Evolutionary conservation across 2,113 vertebrate species (phyloP).

Genomic region (Platysternon megacephalum): DNA sequence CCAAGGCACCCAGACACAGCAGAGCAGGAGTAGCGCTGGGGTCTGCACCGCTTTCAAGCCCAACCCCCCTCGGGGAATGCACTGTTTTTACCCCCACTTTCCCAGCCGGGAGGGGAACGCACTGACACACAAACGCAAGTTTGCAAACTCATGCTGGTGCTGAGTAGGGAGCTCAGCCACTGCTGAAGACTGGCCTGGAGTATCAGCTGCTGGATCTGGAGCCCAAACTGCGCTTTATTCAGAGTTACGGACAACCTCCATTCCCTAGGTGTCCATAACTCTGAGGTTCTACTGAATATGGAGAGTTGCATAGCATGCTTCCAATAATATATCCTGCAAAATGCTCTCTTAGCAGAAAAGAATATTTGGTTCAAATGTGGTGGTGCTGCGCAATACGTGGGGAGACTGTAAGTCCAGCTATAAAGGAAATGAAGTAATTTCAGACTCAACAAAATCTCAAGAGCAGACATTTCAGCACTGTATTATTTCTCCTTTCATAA

Average conservation of each 20-base stretch:
- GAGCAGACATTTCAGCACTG: constrained; percentile 33
- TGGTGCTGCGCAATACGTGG: constrained; percentile 7
- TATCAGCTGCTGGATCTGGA: too few species aligned
- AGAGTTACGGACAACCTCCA: too few species aligned
- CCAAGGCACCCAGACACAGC: too few species aligned
- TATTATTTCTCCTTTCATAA: constrained; percentile 59
- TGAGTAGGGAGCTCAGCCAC: too few species aligned
- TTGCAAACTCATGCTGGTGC: too few species aligned
- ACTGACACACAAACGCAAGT: background rate
- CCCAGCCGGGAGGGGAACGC: background rate
- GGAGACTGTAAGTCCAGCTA: constrained; percentile 50
- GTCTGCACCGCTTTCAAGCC: background rate
- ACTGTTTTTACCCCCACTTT: background rate
- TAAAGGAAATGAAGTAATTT: constrained; percentile 46
- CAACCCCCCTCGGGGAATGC: background rate
- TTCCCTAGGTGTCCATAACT: too few species aligned
- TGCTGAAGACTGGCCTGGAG: too few species aligned
- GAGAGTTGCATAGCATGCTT: constrained; percentile 32
- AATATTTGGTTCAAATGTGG: constrained; percentile 27
- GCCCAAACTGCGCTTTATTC: too few species aligned
- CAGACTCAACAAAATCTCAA: constrained; percentile 32
- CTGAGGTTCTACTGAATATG: background rate
- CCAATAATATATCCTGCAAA: background rate
- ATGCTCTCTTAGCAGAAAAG: constrained; percentile 5
- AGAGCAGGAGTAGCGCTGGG: background rate